These are phyloP conservation scores for Brachyalestes nurse DNA, from an alignment of 2,797 vertebrate genomes.

Conservation along the genomic window DNA sequence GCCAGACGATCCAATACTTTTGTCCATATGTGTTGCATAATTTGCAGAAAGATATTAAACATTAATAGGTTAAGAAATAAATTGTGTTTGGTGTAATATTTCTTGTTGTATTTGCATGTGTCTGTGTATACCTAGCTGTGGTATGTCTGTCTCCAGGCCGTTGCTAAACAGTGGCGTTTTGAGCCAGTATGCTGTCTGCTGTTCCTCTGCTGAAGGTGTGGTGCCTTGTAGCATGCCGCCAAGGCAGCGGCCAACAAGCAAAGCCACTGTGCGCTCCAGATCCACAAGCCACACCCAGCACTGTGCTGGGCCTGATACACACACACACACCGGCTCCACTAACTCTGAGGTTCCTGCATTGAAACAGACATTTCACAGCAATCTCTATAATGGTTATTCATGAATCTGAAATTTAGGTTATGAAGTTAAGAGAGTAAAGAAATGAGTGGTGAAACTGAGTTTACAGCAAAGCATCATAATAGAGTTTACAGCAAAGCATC, in stretches of 20 bases:
- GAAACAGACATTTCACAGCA: background rate
- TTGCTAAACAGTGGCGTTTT: conserved; percentile 95
- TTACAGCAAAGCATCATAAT: background rate
- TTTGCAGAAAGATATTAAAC: background rate
- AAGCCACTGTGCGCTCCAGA: conserved; percentile 91
- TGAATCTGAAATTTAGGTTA: background rate
- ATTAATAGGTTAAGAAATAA: background rate
- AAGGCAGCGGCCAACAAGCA: conserved; percentile 93
- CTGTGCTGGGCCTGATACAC: conserved; percentile 82
- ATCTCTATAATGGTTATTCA: background rate
- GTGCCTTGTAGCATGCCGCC: conserved; percentile 97
- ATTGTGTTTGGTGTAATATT: background rate
- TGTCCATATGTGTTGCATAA: background rate
- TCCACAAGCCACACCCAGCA: conserved; percentile 98
- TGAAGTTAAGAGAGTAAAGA: too few relatives aligned
- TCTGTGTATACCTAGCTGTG: conserved; percentile 83
- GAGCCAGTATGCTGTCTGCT: conserved; percentile 93
- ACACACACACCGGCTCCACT: conserved; percentile 79
- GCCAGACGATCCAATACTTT: too few relatives aligned
- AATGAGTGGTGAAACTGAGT: too few relatives aligned
- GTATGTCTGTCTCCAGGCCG: conserved; percentile 91
- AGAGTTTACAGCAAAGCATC: background rate
- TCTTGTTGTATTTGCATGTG: too few relatives aligned
- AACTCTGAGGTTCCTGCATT: conserved; percentile 86
- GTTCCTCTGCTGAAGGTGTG: conserved; percentile 89